Evolutionary conservation across 2,113 vertebrate genomes (phyloP), one percentile per base, ranked within the genome.

Genomic region (Crotophaga sulcirostris): DNA sequence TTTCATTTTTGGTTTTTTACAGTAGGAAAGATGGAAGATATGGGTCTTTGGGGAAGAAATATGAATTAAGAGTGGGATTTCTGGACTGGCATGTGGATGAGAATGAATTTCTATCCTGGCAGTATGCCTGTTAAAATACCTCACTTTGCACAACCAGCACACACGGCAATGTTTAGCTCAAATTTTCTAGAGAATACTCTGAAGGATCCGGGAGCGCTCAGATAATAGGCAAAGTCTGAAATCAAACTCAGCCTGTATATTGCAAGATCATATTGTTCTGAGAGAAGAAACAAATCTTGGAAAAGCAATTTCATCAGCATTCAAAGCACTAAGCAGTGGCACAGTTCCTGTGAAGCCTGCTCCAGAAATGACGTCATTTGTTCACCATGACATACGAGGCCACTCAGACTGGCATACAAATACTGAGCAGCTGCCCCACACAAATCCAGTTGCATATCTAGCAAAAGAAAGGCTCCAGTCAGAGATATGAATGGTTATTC

Each of bases 401-500:
- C 67, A 36, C 82, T 90, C 31, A 63, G 79, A 77, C 63, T 25
- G 38, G 78, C 42, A 34, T 74, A 80, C 75, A 86, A 77, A 93
- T 18, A 63, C 72, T 9, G 28, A 88, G 78, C 96, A 96, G 92
- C 94, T 96, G 91, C 82, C 90, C 89, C 60, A 13, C 24, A 33
- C 75, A 55, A 73, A 73, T 24, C 87, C 91, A 73, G 63, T 91
- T 58, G 79, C 72, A 2, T 51, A 47, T 94, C 68, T 83, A 52
- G 55, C 67, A 24, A 55, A 88, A 96, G 79, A 96, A 96, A 90
- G 90, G 13, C 72, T 59, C 87, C 12, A 96, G 91, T 94, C 90
- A 95, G 59, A 86, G n/a, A 74, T 69, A 28, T 88, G 78, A 96
- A 95, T 91, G 91, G 96, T 91, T 88, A 86, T 93, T 95, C 90